Evolutionary conservation across 2,888 invertebrate genomes (phyloP), one percentile per base, ranked within the genome.

Genomic region (Hypolimnas misippus): DNA sequence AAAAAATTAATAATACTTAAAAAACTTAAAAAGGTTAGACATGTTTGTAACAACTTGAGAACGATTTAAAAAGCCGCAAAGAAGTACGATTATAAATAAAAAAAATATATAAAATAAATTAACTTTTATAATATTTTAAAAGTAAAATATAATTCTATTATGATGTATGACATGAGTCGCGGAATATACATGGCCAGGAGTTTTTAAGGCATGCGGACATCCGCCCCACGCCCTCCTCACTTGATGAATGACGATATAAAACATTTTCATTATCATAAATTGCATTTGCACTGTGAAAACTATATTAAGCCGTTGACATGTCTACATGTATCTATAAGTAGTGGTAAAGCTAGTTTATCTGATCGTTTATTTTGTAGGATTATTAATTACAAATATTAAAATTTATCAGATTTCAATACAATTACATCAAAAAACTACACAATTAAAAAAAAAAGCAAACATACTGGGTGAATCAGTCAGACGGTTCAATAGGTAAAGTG

Each of bases 141-240:
- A 42, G 7, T 56, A 57, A 61, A 61, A 61, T 54, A 57, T 64
- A 49, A 61, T 10, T 16, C 16, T 49, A 31, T 33, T 57, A 63
- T 54, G 63, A 66, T 63, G 57, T 63, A 57, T 66, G 56, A 60
- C 53, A 31, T 42, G 38, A 38, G 49, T 55, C 31, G 54, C 49
- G 40, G 40, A 53, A 55, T 51, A 54, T 57, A 60, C 57, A 51
- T 44, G 38, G 50, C 54, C 44, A 33, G 54, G 46, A 62, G 59
- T 62, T 65, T 65, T 65, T 62, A 62, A 66, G 66, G 60, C 60
- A 38, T 57, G 55, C 63, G 66, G 63, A 66, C 54, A 57, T 63
- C 66, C 66, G 63, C 31, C 29, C 61, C 57, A 60, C 61, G 66
- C 60, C 63, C 54, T 55, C 55, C 60, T 57, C 35, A 12, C 54